Evolutionary conservation across 2,113 vertebrate species (phyloP).

Genomic region (Strix uralensis): DNA sequence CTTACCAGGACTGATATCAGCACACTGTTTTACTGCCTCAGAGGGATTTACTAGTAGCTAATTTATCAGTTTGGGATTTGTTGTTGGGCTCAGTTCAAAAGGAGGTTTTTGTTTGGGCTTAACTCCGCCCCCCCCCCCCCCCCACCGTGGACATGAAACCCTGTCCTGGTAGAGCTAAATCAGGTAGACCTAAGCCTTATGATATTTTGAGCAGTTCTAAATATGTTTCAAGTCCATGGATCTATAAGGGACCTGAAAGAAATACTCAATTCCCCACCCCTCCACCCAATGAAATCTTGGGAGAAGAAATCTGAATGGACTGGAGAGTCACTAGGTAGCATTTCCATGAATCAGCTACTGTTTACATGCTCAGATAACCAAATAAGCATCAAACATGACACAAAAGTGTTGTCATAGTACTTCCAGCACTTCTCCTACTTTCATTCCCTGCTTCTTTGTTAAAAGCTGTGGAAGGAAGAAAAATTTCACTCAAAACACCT

Average conservation of each 20-base stretch:
- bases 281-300: neutral
- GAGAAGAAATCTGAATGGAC: neutral
- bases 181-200: neutral
- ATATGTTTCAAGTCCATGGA: neutral
- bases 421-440: neutral
- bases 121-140: too few relatives aligned
- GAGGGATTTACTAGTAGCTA: neutral
- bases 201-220: neutral
- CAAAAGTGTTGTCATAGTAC: too few relatives aligned
- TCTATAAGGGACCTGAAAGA: neutral
- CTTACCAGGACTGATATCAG: neutral
- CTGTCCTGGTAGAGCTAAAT: neutral
- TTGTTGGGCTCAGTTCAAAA: neutral
- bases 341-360: neutral
- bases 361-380: neutral
- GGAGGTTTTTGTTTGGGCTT: neutral
- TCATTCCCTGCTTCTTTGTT: neutral
- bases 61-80: neutral
- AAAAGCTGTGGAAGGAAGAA: neutral
- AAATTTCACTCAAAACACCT: neutral
- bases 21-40: neutral
- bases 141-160: neutral
- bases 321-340: neutral
- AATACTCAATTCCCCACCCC: neutral
- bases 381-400: neutral